Evolutionary conservation across 2,888 invertebrate genomes (phyloP), one percentile per base, ranked within the genome.

Genomic region (Chrysolina haemoptera): DNA sequence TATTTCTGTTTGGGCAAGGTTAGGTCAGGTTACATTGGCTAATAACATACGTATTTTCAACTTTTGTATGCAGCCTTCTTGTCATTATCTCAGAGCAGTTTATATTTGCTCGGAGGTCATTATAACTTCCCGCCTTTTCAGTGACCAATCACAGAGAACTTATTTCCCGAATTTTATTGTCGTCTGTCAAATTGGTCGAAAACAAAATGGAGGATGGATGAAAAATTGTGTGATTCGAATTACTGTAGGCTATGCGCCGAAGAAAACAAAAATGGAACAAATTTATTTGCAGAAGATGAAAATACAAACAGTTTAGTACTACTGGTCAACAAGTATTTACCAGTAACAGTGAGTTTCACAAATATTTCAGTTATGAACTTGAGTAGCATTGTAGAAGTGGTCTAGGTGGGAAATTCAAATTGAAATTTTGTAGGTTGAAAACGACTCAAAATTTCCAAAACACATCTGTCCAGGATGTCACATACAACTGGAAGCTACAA

Each of bases 401-500:
- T 80, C 77, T 71, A 77, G 81, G 81, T 77, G 83, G 82, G 82
- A 85, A 84, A 83, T 85, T 84, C 50, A 71, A 72, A 64, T 27
- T 48, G 71, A 11, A 20, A 50, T n/a, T 10, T 88, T 88, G 62
- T 83, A 95, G 95, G 91, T 94, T 40, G 88, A 89, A 68, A 91
- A 93, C 85, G 93, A 94, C 89, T 92, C 92, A 0, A 91, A 91
- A 83, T 89, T 92, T 78, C 94, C 94, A 1, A 90, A 91, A 68
- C 92, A 92, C 20, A 93, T 95, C 80, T 95, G 95, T 84, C 93
- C 93, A 10, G 93, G 93, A 53, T 95, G 95, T 83, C 93, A 93
- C 76, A 92, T 94, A 73, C 94, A 94, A 85, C 84, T 95, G 80
- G 93, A 94, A 85, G 92, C 94, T 59, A 93, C 94, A 22, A 91